phyloP scores from a whole-genome alignment of 2,888 invertebrate species.

The Ophion ellenae region DNA sequence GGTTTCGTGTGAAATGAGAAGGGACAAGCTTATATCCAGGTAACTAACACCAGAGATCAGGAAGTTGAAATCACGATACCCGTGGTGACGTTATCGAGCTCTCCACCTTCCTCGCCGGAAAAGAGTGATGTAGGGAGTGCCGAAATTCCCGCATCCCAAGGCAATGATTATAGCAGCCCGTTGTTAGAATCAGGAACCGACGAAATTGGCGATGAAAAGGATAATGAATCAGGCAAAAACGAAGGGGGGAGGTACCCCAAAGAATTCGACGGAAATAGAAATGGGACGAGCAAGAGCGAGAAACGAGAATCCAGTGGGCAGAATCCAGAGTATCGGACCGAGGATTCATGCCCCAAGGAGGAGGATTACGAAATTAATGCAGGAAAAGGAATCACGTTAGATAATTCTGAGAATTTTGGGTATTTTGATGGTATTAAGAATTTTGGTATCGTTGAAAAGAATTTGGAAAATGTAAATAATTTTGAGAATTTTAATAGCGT shows the following conservation, averaged over 20 bases:
- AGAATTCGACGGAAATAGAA: background rate
- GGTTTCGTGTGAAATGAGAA: background rate
- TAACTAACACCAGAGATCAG: slow-evolving; percentile 15
- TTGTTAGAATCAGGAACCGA: background rate
- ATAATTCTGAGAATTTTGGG: too few relatives aligned
- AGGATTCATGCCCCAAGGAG: background rate
- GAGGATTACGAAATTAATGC: background rate
- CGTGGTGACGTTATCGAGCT: background rate
- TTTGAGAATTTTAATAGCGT: too few relatives aligned
- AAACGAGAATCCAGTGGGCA: background rate
- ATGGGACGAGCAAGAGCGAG: background rate
- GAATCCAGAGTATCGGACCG: slow-evolving; percentile 16
- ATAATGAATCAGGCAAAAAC: background rate
- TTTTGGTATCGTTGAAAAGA: too few relatives aligned
- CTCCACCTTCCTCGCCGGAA: background rate
- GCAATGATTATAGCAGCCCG: background rate
- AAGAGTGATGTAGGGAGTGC: background rate
- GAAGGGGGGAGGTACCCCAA: slow-evolving; percentile 9
- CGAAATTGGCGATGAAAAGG: background rate
- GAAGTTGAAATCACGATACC: slow-evolving; percentile 13
- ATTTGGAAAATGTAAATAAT: too few relatives aligned
- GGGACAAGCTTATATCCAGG: slow-evolving; percentile 15
- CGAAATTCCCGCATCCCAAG: background rate
- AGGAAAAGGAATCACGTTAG: too few relatives aligned
- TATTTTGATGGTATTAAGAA: too few relatives aligned